phyloP scores from a whole-genome alignment of 2,113 vertebrate genomes.

The Rhinoderma darwinii region DNA sequence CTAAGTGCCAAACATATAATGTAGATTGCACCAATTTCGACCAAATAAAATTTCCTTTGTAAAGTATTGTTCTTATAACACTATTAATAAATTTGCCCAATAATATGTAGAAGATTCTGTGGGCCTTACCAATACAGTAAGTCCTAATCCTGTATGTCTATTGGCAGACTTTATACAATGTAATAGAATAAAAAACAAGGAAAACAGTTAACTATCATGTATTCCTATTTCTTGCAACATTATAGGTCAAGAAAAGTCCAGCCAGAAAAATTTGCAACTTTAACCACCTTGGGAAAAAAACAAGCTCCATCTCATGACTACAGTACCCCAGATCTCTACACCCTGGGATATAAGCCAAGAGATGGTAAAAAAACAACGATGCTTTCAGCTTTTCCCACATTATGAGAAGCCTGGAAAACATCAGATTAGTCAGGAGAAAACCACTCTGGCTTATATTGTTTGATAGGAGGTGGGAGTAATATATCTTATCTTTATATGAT shows the following conservation, averaged over 20 bases:
- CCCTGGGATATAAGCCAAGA: slow-evolving; percentile 67
- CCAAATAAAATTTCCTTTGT: too few species aligned
- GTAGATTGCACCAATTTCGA: too few species aligned
- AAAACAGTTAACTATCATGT: not conserved
- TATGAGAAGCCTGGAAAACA: slow-evolving; percentile 68
- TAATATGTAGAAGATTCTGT: too few species aligned
- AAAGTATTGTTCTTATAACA: too few species aligned
- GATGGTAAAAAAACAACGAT: slow-evolving; percentile 54
- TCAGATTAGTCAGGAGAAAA: slow-evolving; percentile 64
- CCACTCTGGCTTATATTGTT: slow-evolving; percentile 67
- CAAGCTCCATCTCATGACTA: slow-evolving; percentile 63
- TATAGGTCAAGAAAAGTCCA: slow-evolving; percentile 38
- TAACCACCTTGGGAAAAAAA: slow-evolving; percentile 55
- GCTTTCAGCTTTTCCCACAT: slow-evolving; percentile 69
- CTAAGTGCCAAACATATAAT: too few species aligned
- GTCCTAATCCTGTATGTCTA: not conserved
- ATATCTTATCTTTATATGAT: slow-evolving; percentile 64
- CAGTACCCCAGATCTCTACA: slow-evolving; percentile 64
- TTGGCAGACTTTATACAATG: not conserved
- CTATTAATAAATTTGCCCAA: too few species aligned
- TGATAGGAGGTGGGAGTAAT: slow-evolving; percentile 61
- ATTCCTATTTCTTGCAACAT: slow-evolving; percentile 2
- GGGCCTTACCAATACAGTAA: too few species aligned
- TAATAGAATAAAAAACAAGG: not conserved
- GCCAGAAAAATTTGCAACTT: slow-evolving; percentile 35